Evolutionary conservation across 2,113 vertebrate genomes (phyloP).

Genomic region (Elaphurus davidianus): DNA sequence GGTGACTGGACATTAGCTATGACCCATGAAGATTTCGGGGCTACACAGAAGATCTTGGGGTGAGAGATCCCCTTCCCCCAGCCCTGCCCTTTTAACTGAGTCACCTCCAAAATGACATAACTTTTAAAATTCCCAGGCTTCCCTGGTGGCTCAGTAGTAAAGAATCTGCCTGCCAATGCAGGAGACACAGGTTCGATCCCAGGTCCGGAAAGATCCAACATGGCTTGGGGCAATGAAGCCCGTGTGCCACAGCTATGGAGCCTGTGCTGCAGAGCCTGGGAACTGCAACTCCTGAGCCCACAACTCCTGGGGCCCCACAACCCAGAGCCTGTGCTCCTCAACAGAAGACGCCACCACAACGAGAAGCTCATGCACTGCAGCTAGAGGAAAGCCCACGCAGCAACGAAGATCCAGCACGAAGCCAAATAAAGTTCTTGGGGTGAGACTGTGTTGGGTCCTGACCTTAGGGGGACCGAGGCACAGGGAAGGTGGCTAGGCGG

Average conservation of each 20-base stretch:
- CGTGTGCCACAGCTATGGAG: background rate
- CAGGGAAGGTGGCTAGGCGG: background rate
- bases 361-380: rapidly evolving
- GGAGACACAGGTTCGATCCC: background rate
- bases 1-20: background rate
- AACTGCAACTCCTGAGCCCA: background rate
- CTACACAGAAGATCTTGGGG: background rate
- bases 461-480: background rate
- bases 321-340: background rate
- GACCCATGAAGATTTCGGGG: background rate
- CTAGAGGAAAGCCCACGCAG: background rate
- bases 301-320: background rate
- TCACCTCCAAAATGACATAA: background rate
- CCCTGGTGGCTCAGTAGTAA: background rate
- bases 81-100: background rate
- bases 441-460: background rate
- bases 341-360: background rate
- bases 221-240: background rate
- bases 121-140: background rate
- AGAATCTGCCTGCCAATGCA: background rate
- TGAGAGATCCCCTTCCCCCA: background rate
- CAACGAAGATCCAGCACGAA: background rate
- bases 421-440: background rate
- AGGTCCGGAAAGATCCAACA: background rate
- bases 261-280: background rate